phyloP scores from a whole-genome alignment of 1,140 invertebrate species.

The Bombus breviceps region DNA sequence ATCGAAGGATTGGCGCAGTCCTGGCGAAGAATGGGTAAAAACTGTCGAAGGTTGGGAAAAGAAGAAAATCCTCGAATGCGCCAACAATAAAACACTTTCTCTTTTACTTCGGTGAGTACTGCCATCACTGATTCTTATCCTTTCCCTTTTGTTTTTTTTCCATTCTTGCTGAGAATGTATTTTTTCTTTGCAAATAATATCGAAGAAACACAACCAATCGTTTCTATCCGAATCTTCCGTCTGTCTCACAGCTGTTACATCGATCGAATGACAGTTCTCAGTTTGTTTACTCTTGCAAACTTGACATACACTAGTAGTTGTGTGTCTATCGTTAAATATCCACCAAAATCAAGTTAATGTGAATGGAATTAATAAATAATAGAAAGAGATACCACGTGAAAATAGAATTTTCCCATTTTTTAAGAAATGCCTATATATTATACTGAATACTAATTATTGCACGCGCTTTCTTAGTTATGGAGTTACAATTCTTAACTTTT shows the following conservation, averaged over 20 bases:
- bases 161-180: background rate
- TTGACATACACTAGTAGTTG: background rate
- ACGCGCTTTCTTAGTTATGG: background rate
- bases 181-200: slow-evolving; percentile 48
- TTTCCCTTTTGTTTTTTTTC: background rate
- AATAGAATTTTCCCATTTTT: background rate
- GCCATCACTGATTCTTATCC: background rate
- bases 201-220: background rate
- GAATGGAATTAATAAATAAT: background rate
- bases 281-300: slow-evolving; percentile 70
- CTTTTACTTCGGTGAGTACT: slow-evolving; percentile 78
- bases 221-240: background rate
- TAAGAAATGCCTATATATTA: background rate
- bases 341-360: background rate
- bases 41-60: slow-evolving; percentile 98
- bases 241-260: slow-evolving; percentile 76
- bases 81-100: slow-evolving; percentile 82
- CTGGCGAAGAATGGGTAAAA: slow-evolving; percentile 99
- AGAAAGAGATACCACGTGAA: no score
- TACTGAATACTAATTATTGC: background rate
- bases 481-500: background rate
- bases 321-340: no score
- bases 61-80: slow-evolving; percentile 95
- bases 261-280: slow-evolving; percentile 63
- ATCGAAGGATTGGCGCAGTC: slow-evolving; percentile 96